Evolutionary conservation across 2,888 invertebrate species (phyloP).

Genomic region (Sthenelais limicola): DNA sequence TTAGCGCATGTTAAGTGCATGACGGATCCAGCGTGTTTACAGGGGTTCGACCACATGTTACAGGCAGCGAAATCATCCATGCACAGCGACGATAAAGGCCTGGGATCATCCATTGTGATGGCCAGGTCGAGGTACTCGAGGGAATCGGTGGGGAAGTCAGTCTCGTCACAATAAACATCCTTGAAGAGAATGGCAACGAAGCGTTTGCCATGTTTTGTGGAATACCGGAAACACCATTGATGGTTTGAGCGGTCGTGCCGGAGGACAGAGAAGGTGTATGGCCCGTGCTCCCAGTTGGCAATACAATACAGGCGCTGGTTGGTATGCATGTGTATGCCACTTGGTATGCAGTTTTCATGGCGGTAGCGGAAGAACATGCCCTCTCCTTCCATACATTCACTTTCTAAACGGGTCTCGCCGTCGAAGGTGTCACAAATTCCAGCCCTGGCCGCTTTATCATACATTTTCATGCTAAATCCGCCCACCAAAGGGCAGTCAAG

Average conservation of each 20-base stretch:
- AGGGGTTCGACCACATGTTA: conserved; percentile 39
- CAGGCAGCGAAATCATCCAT: conserved; percentile 44
- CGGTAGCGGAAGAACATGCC: conserved; percentile 43
- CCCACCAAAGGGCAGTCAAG: conserved; percentile 40
- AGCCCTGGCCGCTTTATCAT: conserved; percentile 2
- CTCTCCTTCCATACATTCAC: conserved; percentile 44
- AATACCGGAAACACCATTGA: conserved; percentile 42
- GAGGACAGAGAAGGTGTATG: conserved; percentile 36
- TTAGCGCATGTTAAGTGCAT: conserved; percentile 41
- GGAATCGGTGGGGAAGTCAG: conserved; percentile 10
- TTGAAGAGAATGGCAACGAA: conserved; percentile 36
- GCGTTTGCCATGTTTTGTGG: background rate
- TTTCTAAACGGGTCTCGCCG: conserved; percentile 44
- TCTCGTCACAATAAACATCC: conserved; percentile 28
- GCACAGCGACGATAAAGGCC: conserved; percentile 38
- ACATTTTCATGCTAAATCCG: conserved; percentile 42
- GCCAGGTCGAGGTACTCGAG: conserved; percentile 41
- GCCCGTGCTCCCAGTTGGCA: conserved; percentile 37
- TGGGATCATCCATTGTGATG: conserved; percentile 21
- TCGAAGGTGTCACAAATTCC: conserved; percentile 37
- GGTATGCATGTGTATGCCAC: conserved; percentile 33
- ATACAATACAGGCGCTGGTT: conserved; percentile 41
- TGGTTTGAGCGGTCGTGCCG: conserved; percentile 32
- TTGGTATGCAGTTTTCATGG: conserved; percentile 37
- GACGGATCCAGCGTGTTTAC: conserved; percentile 39